Evolutionary conservation across 2,113 vertebrate genomes (phyloP), one percentile per base, ranked within the genome.

Genomic region (Turnix velox): DNA sequence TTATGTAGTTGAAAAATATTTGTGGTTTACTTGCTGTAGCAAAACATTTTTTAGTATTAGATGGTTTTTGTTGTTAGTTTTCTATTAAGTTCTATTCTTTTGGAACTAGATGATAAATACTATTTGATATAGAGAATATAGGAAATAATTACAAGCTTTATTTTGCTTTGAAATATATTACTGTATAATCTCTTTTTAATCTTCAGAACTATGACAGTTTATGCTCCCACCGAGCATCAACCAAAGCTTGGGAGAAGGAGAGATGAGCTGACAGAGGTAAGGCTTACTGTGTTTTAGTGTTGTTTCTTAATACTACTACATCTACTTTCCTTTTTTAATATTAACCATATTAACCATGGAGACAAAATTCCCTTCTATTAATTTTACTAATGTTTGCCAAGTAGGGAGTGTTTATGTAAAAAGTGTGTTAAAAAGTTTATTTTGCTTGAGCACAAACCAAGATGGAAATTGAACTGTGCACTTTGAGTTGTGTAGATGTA

Each of bases 251-350:
- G 98, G 85, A 97, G 98, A 95, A 97, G 92, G 77, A 98, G 98
- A 96, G 98, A 99, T 33, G 98, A 99, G 91, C 97, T 99, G 98
- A 98, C 98, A 67, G 98, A 99, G 98, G 99, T 99, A 97, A 95
- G 86, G 35, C n/a, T 45, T n/a, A 17, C 23, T 7, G 19, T 9
- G 25, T 49, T 51, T 52, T 42, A 55, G 45, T 8, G 72, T 24
- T 46, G 11, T 49, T 28, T 30, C 82, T 73, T 22, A 37, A 16
- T 61, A 22, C 3, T 59, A 3, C 7, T 63, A 7, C 15, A 55
- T 6, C 6, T 74, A 20, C 19, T 59, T 40, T 40, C 12, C 40
- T 27, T 35, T 80, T 15, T 37, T 10, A 45, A 14, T 66, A 14
- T 14, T 66, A 27, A 22, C 28, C 6, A 30, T 39, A 48, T 43